phyloP scores from a whole-genome alignment of 1,140 invertebrate species.

The Bombus picipes region DNA sequence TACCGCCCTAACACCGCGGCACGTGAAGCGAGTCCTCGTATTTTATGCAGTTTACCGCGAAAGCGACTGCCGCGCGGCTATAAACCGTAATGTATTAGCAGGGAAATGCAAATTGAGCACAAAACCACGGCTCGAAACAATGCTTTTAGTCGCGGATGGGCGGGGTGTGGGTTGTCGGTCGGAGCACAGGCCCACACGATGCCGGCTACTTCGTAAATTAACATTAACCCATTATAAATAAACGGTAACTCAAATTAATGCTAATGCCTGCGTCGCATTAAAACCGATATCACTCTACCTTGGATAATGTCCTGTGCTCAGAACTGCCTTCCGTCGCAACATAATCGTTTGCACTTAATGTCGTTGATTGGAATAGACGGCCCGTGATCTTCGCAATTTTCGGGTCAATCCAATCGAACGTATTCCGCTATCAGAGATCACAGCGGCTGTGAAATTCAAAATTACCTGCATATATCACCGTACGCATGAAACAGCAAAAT shows the following conservation, averaged over 20 bases:
- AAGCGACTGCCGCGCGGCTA: constrained; percentile 69
- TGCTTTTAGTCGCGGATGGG: constrained; percentile 72
- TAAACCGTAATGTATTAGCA: constrained; percentile 78
- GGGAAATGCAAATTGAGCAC: constrained; percentile 77
- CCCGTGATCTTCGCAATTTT: constrained; percentile 1
- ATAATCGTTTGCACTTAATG: constrained; percentile 31
- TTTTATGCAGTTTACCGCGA: constrained; percentile 74
- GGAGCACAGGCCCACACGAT: constrained; percentile 43
- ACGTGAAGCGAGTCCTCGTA: constrained; percentile 67
- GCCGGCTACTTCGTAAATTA: constrained; percentile 75
- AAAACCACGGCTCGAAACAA: constrained; percentile 77
- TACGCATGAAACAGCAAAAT: background rate
- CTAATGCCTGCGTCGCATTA: constrained; percentile 72
- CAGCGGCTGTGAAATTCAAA: background rate
- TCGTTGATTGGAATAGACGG: background rate
- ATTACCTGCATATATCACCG: background rate
- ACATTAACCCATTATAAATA: constrained; percentile 78
- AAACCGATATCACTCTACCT: constrained; percentile 65
- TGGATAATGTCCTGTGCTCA: constrained; percentile 38
- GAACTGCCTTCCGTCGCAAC: constrained; percentile 9
- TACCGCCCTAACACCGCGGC: constrained; percentile 56
- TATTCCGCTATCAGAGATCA: background rate
- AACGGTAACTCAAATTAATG: constrained; percentile 78
- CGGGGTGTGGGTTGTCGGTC: constrained; percentile 40
- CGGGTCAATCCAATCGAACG: background rate